Conservation (phyloP, 2,888 invertebrate genomes). For the Villa cingulata region DNA sequence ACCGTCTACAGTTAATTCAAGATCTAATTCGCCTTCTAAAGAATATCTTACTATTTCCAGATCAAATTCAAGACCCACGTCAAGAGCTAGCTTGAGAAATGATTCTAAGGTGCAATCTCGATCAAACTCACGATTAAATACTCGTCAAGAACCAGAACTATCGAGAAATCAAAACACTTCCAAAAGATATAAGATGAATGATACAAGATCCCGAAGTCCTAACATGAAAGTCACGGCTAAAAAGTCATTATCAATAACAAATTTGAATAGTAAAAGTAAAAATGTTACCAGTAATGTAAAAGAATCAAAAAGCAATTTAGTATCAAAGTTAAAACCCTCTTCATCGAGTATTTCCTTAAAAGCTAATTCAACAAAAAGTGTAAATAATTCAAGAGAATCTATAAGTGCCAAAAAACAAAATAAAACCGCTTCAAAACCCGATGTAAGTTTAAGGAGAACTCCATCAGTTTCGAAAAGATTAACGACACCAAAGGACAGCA, state of each 20-base stretch:
- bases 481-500: constrained; percentile 3
- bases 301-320: too few species aligned
- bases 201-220: constrained; percentile 21
- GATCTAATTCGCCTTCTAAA: constrained; percentile 21
- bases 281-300: constrained; percentile 2
- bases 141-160: not conserved
- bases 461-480: not conserved
- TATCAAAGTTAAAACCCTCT: too few species aligned
- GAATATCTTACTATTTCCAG: constrained; percentile 17
- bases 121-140: constrained; percentile 18
- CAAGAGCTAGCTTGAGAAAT: constrained; percentile 16
- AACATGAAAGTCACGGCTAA: constrained; percentile 16
- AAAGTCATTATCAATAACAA: constrained; percentile 19
- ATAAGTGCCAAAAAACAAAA: constrained; percentile 32
- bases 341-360: too few species aligned
- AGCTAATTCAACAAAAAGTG: not conserved
- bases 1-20: constrained; percentile 17
- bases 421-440: not conserved
- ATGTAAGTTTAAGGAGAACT: not conserved
- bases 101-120: constrained; percentile 17
- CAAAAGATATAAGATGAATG: constrained; percentile 16
- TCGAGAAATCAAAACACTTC: constrained; percentile 7
- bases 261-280: constrained; percentile 6
- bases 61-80: constrained; percentile 19
- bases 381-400: not conserved